These are phyloP conservation scores for Anniella stebbinsi DNA, from an alignment of 2,797 vertebrate genomes.

Conservation along the genomic window DNA sequence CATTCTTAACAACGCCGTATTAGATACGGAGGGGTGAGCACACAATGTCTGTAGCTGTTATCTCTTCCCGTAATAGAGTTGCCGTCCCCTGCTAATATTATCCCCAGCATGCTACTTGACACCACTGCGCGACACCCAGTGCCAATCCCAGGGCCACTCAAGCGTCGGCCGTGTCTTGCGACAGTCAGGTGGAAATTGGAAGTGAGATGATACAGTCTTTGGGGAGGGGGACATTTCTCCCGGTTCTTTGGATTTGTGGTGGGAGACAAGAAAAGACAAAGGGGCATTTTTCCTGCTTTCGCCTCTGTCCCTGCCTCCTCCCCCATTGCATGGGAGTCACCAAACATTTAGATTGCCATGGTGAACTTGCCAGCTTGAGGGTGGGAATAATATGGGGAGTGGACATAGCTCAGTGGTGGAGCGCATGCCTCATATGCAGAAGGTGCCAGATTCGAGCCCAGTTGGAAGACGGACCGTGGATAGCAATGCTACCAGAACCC, in stretches of 20 bases:
- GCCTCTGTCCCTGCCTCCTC: neutral
- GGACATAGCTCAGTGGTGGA: neutral
- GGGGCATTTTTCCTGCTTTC: no score
- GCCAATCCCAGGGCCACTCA: neutral
- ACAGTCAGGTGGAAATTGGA: neutral
- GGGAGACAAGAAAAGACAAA: neutral
- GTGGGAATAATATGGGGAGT: neutral
- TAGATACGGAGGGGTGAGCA: conserved; percentile 14
- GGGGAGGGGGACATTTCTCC: neutral
- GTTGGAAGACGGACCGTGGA: neutral
- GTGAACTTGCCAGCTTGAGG: neutral
- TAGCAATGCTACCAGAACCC: no score
- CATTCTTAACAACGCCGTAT: conserved; percentile 3
- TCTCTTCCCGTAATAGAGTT: neutral
- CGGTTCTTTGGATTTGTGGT: neutral
- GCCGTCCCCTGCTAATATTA: conserved; percentile 5
- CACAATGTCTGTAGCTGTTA: neutral
- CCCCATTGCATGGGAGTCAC: neutral
- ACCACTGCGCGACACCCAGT: neutral
- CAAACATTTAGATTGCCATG: neutral
- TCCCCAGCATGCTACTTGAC: neutral
- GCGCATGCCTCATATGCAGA: neutral
- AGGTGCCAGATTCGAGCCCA: neutral
- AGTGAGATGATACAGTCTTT: neutral
- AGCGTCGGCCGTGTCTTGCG: neutral